These are phyloP conservation scores for Artemia sinica DNA, from an alignment of 2,888 invertebrate genomes.

Conservation along the genomic window DNA sequence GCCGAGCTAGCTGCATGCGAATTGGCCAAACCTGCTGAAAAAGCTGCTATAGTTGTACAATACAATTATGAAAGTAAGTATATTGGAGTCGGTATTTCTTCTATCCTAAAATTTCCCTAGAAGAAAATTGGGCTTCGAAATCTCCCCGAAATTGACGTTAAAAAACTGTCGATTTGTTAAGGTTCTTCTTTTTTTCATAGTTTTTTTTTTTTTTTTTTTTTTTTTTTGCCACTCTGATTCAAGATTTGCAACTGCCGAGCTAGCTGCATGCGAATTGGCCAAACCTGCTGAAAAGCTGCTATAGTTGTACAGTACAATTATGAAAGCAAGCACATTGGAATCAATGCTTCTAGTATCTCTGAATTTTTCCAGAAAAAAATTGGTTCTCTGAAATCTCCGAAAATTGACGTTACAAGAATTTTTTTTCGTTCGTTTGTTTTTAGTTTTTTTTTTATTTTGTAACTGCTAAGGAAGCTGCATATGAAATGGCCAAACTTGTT, in stretches of 20 bases:
- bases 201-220: too few species aligned
- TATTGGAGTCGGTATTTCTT: neutral
- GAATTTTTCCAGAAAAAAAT: neutral
- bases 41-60: neutral
- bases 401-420: too few species aligned
- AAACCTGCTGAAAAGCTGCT: neutral
- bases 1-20: constrained; percentile 58
- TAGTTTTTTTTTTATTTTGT: constrained; percentile 53
- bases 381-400: too few species aligned
- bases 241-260: constrained; percentile 75
- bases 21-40: neutral
- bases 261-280: constrained; percentile 82
- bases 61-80: neutral
- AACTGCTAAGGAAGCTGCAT: constrained; percentile 84
- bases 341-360: constrained; percentile 1
- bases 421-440: constrained; percentile 35
- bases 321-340: neutral
- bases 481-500: constrained; percentile 51
- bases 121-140: too few species aligned
- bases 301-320: neutral
- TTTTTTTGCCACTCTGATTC: constrained; percentile 39
- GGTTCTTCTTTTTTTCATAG: too few species aligned
- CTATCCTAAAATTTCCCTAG: constrained; percentile 15
- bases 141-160: too few species aligned
- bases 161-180: too few species aligned